phyloP scores from a whole-genome alignment of 2,113 vertebrate species.

The Bungarus multicinctus region DNA sequence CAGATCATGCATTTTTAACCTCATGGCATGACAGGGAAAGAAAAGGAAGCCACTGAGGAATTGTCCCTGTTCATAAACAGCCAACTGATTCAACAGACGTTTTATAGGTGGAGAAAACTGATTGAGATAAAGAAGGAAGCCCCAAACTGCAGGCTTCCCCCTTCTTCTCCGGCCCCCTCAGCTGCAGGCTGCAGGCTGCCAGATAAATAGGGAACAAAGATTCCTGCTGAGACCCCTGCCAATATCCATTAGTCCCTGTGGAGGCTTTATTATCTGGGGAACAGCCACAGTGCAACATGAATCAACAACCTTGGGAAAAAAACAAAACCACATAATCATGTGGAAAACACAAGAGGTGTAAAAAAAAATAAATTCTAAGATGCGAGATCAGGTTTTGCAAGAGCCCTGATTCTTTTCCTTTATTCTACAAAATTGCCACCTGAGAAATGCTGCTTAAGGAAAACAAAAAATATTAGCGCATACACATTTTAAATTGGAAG shows the following conservation, averaged over 20 bases:
- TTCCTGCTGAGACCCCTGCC: constrained; percentile 55
- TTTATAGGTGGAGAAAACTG: constrained; percentile 67
- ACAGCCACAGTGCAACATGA: constrained; percentile 46
- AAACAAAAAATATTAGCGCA: background rate
- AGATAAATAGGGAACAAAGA: constrained; percentile 71
- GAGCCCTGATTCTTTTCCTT: background rate
- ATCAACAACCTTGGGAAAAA: constrained; percentile 32
- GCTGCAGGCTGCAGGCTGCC: constrained; percentile 65
- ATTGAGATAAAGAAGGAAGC: constrained; percentile 66
- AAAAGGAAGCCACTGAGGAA: constrained; percentile 56
- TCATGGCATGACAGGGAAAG: constrained; percentile 44
- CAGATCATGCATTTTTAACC: constrained; percentile 63
- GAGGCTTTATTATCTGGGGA: constrained; percentile 66
- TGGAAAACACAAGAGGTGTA: too few species aligned
- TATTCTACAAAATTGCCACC: background rate
- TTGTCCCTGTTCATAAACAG: constrained; percentile 59
- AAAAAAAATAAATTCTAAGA: constrained; percentile 6
- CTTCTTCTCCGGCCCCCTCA: background rate
- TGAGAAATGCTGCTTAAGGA: background rate
- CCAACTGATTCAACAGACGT: constrained; percentile 64
- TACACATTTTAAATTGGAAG: background rate
- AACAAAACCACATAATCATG: background rate
- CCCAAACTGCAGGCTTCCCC: constrained; percentile 64
- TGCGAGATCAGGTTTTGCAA: constrained; percentile 25
- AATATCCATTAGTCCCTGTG: constrained; percentile 66